Conservation (phyloP, 2,113 vertebrate genomes). For the Chaetodon trifascialis region DNA sequence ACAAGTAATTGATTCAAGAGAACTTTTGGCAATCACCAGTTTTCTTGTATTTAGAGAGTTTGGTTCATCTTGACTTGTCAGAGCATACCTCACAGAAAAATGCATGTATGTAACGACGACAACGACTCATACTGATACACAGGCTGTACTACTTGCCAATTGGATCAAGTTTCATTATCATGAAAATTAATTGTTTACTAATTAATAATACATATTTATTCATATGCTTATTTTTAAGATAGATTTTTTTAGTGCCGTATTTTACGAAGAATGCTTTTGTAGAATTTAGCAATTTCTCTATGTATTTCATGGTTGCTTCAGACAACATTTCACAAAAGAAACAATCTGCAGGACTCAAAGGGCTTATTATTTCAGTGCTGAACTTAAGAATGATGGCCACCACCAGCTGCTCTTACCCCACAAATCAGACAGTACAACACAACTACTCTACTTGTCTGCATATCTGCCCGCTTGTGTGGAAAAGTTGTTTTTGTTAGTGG, state of each 20-base stretch:
- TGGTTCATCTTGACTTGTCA: too few relatives aligned
- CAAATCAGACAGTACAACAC: constrained; percentile 25
- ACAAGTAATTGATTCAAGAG: too few relatives aligned
- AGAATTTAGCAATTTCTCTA: not conserved
- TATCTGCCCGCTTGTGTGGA: constrained; percentile 35
- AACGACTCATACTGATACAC: not conserved
- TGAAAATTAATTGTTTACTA: not conserved
- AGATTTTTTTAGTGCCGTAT: not conserved
- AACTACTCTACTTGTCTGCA: constrained; percentile 5
- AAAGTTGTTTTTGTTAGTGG: constrained; percentile 59
- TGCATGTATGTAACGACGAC: not conserved
- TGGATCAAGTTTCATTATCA: not conserved
- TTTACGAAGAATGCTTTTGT: not conserved
- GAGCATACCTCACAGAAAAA: not conserved
- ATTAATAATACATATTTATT: not conserved
- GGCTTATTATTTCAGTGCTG: not conserved
- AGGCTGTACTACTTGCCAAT: too few relatives aligned
- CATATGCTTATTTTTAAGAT: not conserved
- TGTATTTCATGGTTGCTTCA: constrained; percentile 3
- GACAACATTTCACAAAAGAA: not conserved
- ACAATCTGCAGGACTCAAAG: constrained; percentile 1
- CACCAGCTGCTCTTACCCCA: constrained; percentile 30
- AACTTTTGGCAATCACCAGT: too few relatives aligned
- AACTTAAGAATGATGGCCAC: constrained; percentile 10
- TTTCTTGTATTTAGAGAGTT: too few relatives aligned